These are phyloP conservation scores for Nothocercus julius DNA, from an alignment of 2,113 vertebrate genomes.

Conservation along the genomic window DNA sequence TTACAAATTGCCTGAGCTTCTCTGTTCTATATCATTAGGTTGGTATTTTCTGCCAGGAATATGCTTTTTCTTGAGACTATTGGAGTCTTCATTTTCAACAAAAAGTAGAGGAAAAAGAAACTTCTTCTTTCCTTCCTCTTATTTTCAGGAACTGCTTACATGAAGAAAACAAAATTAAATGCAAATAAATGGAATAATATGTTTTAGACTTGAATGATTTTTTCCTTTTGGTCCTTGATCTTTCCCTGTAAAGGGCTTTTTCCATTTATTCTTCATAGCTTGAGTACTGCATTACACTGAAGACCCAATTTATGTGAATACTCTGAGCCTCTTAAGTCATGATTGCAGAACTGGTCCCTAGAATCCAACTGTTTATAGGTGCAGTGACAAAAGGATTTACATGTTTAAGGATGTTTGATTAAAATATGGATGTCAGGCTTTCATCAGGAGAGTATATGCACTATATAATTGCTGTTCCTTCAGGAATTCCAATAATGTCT, in stretches of 20 bases:
- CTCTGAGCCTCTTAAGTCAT: not conserved
- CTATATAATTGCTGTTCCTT: constrained; percentile 33
- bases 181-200: not conserved
- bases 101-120: not conserved
- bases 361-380: not conserved
- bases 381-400: not conserved
- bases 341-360: not conserved
- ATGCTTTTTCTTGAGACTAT: not conserved
- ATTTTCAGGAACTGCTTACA: not conserved
- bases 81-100: not conserved
- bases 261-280: not conserved
- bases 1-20: not conserved
- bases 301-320: not conserved
- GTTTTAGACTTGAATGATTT: not conserved
- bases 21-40: not conserved
- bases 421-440: not conserved
- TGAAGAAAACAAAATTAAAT: not conserved
- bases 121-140: not conserved
- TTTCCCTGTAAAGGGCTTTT: not conserved
- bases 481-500: constrained; percentile 5
- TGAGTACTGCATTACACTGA: not conserved
- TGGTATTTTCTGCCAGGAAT: not conserved
- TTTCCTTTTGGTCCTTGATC: not conserved
- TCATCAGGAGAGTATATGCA: not conserved
- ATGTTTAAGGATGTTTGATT: not conserved